These are phyloP conservation scores for Mus caroli DNA, from an alignment of 2,797 vertebrate species.

Conservation along the genomic window DNA sequence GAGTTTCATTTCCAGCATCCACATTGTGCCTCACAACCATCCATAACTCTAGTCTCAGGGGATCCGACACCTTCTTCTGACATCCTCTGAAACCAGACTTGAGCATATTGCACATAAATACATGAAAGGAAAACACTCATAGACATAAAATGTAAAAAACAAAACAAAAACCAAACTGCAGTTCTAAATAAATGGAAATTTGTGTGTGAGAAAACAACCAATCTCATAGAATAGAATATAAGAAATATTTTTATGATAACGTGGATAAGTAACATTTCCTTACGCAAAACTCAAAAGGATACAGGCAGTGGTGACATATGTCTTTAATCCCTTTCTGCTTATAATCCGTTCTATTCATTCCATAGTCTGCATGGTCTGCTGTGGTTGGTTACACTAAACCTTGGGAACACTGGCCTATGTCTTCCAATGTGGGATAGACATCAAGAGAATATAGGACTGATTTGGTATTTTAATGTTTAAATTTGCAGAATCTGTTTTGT, in stretches of 20 bases:
- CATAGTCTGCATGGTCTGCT: neutral
- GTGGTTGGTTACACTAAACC: neutral
- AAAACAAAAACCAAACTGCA: neutral
- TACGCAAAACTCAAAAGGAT: neutral
- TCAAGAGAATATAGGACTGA: neutral
- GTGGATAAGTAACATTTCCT: neutral
- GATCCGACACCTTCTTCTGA: neutral
- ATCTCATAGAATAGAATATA: neutral
- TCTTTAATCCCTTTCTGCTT: neutral
- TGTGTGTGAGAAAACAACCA: conserved; percentile 3
- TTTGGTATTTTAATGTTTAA: conserved; percentile 5
- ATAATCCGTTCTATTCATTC: neutral
- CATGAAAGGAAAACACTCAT: neutral
- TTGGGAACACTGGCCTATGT: neutral
- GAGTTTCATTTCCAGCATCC: neutral
- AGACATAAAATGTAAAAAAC: neutral
- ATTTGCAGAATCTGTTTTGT: neutral
- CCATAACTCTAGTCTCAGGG: neutral
- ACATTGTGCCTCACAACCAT: neutral
- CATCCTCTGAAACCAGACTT: too few species aligned
- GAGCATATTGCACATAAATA: neutral
- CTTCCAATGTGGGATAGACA: neutral
- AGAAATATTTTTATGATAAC: conserved; percentile 3
- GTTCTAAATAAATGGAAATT: neutral
- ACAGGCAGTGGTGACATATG: neutral